These are phyloP conservation scores for Balanococcus diminutus DNA, from an alignment of 2,888 invertebrate species.

Conservation along the genomic window DNA sequence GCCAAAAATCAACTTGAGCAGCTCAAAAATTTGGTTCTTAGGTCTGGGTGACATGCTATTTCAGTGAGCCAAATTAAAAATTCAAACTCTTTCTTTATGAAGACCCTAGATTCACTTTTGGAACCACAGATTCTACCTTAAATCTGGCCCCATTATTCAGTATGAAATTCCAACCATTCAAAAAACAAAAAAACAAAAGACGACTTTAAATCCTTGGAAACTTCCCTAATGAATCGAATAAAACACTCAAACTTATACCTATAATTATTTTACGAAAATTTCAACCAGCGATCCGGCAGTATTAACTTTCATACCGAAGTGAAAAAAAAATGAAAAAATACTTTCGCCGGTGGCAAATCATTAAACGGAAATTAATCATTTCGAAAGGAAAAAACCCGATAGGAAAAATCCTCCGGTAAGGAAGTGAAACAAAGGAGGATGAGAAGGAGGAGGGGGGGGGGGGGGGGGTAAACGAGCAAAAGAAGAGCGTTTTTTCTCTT, in stretches of 20 bases:
- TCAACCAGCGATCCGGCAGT: too few species aligned
- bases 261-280: background rate
- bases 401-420: background rate
- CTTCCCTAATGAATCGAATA: background rate
- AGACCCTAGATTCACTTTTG: too few species aligned
- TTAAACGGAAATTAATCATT: slow-evolving; percentile 35
- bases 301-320: background rate
- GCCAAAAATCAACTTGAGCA: too few species aligned
- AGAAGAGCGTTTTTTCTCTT: background rate
- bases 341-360: background rate
- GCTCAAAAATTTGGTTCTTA: too few species aligned
- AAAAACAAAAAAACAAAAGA: too few species aligned
- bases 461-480: background rate
- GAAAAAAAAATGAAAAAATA: background rate
- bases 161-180: too few species aligned
- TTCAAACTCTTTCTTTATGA: too few species aligned
- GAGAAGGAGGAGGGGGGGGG: background rate
- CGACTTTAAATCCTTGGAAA: background rate
- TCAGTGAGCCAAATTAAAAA: too few species aligned
- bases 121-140: too few species aligned
- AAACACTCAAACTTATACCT: background rate
- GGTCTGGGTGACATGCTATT: too few species aligned
- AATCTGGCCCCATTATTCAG: too few species aligned
- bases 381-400: background rate
- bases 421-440: background rate